Percentiles rank a stretch among this genome's conserved stretches.
Evolutionary conservation across 2,113 vertebrate species (phyloP).

Genomic region (Sylvietta virens): DNA sequence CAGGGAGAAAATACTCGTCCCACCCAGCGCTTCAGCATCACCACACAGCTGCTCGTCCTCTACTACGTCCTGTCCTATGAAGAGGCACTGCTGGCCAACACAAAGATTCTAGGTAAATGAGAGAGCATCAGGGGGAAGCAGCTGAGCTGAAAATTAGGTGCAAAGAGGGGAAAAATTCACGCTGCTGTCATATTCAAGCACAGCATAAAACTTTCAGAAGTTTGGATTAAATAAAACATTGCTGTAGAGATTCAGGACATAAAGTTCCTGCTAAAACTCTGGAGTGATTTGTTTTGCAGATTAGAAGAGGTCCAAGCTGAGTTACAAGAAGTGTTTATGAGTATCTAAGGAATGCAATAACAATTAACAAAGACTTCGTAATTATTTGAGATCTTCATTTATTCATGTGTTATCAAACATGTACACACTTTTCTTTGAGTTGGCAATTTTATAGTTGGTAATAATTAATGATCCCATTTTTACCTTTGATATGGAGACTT

Average conservation of each 20-base stretch:
- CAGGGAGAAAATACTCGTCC: conserved; percentile 78
- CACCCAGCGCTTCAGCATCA: conserved; percentile 84
- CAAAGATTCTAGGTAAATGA: conserved; percentile 87
- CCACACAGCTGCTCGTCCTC: conserved; percentile 91
- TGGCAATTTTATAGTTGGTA: background rate
- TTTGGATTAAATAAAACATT: background rate
- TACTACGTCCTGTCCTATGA: conserved; percentile 96
- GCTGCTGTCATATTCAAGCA: background rate
- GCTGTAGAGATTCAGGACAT: background rate
- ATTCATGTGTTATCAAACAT: background rate
- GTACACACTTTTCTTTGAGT: background rate
- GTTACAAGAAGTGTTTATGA: background rate
- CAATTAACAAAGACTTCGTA: background rate
- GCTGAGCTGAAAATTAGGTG: background rate
- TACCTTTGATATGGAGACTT: background rate
- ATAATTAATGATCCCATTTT: background rate
- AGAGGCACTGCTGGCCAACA: conserved; percentile 91
- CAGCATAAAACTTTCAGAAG: background rate
- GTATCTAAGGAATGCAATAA: background rate
- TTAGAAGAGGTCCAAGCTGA: background rate
- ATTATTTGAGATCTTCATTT: background rate
- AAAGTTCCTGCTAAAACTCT: background rate
- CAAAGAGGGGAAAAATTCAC: background rate
- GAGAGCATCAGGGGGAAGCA: background rate
- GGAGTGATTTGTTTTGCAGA: background rate